Evolutionary conservation across 2,113 vertebrate species (phyloP).

Genomic region (Panthera tigris): DNA sequence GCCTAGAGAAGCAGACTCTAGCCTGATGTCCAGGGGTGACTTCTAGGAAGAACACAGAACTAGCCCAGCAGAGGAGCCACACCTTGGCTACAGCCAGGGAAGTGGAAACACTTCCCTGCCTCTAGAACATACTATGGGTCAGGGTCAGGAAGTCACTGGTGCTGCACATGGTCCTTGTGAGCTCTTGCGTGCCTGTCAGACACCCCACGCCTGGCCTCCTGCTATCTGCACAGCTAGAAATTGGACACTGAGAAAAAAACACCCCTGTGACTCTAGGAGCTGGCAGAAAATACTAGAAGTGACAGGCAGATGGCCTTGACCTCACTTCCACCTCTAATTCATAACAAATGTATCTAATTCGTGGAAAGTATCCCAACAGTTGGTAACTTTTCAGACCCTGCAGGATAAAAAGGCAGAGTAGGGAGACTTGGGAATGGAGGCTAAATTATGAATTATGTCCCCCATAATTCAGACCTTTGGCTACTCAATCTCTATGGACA

Average conservation of each 20-base stretch:
- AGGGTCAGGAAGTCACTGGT: background rate
- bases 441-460: background rate
- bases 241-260: background rate
- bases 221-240: background rate
- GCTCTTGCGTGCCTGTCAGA: background rate
- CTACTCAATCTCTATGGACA: background rate
- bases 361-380: background rate
- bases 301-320: background rate
- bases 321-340: background rate
- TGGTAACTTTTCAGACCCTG: background rate
- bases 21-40: background rate
- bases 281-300: background rate
- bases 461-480: background rate
- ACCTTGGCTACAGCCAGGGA: background rate
- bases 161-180: background rate
- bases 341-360: background rate
- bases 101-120: background rate
- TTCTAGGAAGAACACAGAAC: background rate
- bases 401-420: background rate
- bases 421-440: background rate
- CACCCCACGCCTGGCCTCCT: background rate
- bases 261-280: background rate
- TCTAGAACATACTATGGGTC: background rate
- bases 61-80: background rate
- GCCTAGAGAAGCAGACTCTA: background rate